These are phyloP conservation scores for Mungos mungo DNA, from an alignment of 2,113 vertebrate species.

Conservation along the genomic window DNA sequence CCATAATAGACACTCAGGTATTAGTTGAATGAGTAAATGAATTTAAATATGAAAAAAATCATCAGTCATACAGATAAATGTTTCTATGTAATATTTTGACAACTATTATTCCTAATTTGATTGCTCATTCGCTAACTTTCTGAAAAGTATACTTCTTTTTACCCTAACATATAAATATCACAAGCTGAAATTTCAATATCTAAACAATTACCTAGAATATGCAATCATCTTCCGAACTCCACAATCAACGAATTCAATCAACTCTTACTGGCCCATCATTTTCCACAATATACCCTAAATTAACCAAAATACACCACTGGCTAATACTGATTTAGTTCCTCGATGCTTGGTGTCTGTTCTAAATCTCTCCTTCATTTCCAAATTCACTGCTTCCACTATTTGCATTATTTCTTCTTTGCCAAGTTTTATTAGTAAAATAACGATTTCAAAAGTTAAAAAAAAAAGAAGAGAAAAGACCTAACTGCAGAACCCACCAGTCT, in stretches of 20 bases:
- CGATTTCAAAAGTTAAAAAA: not conserved
- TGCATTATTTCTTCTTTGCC: not conserved
- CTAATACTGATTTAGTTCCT: not conserved
- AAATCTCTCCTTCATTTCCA: not conserved
- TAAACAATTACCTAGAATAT: constrained; percentile 24
- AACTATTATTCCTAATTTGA: not conserved
- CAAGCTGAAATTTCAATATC: constrained; percentile 25
- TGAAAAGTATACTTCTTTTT: not conserved
- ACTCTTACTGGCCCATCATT: not conserved
- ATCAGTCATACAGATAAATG: not conserved
- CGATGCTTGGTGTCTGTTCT: not conserved
- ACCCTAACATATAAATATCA: not conserved
- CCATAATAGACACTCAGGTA: not conserved
- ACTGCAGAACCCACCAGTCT: not conserved
- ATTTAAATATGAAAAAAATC: not conserved
- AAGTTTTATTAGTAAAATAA: constrained; percentile 12
- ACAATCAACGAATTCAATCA: not conserved
- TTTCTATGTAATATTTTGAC: not conserved
- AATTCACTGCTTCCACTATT: not conserved
- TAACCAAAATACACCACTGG: not conserved
- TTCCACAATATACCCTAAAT: not conserved
- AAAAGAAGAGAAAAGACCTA: not conserved
- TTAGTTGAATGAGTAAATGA: not conserved
- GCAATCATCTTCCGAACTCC: constrained; percentile 20
- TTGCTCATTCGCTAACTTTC: constrained; percentile 6